A percentile compares a stretch with the other conserved stretches of the same genome.
Evolutionary conservation across 2,113 vertebrate genomes (phyloP).

Genomic region (Brevimyrus niger): DNA sequence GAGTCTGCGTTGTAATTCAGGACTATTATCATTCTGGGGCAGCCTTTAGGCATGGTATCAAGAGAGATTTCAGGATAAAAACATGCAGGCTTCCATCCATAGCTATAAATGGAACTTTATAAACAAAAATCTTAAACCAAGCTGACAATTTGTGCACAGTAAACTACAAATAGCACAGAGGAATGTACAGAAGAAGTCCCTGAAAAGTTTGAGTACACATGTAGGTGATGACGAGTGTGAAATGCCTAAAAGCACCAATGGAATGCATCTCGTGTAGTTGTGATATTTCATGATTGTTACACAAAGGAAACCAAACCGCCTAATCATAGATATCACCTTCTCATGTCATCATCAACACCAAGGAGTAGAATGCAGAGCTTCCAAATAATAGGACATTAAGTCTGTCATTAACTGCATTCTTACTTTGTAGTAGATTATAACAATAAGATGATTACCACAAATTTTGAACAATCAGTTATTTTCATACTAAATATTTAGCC

Average conservation of each 20-base stretch:
- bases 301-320: neutral
- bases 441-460: neutral
- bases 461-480: neutral
- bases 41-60: neutral
- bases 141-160: neutral
- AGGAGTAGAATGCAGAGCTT: neutral
- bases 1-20: neutral
- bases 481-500: neutral
- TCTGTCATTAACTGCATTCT: neutral
- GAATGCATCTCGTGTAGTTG: neutral
- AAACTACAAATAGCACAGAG: neutral
- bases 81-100: neutral
- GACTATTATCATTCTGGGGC: neutral
- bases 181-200: neutral
- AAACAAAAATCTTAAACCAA: neutral
- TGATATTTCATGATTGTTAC: neutral
- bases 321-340: neutral
- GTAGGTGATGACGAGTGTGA: neutral
- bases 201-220: neutral
- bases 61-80: neutral
- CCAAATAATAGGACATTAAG: neutral
- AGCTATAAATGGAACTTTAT: neutral
- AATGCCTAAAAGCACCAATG: neutral
- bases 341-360: neutral
- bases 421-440: neutral